phyloP scores from a whole-genome alignment of 2,888 invertebrate species.

The Dicyrtomina minuta region DNA sequence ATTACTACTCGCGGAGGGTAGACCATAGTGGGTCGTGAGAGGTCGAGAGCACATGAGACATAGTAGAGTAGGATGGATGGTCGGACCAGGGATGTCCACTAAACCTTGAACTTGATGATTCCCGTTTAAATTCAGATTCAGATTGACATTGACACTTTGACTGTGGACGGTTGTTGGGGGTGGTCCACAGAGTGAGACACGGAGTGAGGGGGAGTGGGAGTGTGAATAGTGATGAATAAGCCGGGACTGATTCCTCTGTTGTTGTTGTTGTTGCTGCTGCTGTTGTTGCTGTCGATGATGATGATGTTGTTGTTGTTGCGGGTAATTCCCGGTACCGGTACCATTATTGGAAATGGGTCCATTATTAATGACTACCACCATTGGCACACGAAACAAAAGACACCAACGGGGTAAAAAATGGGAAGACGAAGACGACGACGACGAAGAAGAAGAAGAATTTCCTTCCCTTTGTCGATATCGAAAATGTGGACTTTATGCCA shows the following conservation, averaged over 20 bases:
- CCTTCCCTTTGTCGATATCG: too few species aligned
- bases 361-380: slow-evolving; percentile 53
- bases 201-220: slow-evolving; percentile 10
- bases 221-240: slow-evolving; percentile 11
- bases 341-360: slow-evolving; percentile 48
- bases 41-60: slow-evolving; percentile 53
- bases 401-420: too few species aligned
- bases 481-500: slow-evolving; percentile 6
- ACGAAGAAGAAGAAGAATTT: too few species aligned
- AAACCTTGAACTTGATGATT: neutral
- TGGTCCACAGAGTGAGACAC: slow-evolving; percentile 30
- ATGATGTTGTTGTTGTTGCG: too few species aligned
- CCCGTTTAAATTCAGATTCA: too few species aligned
- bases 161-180: slow-evolving; percentile 12
- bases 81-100: slow-evolving; percentile 26
- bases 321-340: slow-evolving; percentile 48
- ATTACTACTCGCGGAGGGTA: slow-evolving; percentile 2
- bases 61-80: slow-evolving; percentile 43
- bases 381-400: slow-evolving; percentile 36
- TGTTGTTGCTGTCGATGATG: slow-evolving; percentile 40
- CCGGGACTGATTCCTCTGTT: too few species aligned
- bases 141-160: slow-evolving; percentile 1
- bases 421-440: too few species aligned
- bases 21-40: slow-evolving; percentile 47
- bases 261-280: slow-evolving; percentile 44